Conservation (phyloP, 2,888 invertebrate species). For the Cephus pygmeus region DNA sequence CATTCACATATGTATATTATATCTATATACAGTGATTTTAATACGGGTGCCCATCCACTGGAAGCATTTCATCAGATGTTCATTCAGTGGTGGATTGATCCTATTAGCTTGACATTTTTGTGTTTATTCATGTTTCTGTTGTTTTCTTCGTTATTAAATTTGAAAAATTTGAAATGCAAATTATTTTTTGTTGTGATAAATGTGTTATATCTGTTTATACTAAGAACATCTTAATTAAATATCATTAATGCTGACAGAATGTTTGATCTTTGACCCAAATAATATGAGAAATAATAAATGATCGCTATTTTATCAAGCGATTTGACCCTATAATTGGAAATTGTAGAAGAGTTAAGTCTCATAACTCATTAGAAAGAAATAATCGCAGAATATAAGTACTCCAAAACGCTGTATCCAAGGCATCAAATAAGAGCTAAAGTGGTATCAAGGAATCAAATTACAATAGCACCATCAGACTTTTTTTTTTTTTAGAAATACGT, state of each 20-base stretch:
- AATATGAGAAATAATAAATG: neutral
- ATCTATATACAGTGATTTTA: too few species aligned
- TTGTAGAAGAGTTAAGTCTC: neutral
- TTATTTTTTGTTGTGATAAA: neutral
- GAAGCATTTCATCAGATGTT: too few species aligned
- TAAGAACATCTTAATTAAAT: neutral
- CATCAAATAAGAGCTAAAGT: too few species aligned
- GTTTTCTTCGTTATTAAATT: neutral
- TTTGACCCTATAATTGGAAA: neutral
- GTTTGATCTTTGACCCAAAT: neutral
- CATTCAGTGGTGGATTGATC: too few species aligned
- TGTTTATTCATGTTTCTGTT: neutral
- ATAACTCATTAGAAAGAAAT: neutral
- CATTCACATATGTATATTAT: too few species aligned
- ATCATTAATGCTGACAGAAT: neutral
- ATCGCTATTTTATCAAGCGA: neutral
- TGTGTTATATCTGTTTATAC: neutral
- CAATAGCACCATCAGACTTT: neutral
- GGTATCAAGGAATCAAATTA: too few species aligned
- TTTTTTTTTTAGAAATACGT: conserved; percentile 43
- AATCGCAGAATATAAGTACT: neutral
- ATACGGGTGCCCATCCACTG: too few species aligned
- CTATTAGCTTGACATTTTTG: too few species aligned
- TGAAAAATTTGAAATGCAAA: neutral
- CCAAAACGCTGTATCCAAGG: neutral